Percentiles rank a stretch among this genome's conserved stretches.
Evolutionary conservation across 2,113 vertebrate genomes (phyloP).

Genomic region (Cephalopholis sonnerati): DNA sequence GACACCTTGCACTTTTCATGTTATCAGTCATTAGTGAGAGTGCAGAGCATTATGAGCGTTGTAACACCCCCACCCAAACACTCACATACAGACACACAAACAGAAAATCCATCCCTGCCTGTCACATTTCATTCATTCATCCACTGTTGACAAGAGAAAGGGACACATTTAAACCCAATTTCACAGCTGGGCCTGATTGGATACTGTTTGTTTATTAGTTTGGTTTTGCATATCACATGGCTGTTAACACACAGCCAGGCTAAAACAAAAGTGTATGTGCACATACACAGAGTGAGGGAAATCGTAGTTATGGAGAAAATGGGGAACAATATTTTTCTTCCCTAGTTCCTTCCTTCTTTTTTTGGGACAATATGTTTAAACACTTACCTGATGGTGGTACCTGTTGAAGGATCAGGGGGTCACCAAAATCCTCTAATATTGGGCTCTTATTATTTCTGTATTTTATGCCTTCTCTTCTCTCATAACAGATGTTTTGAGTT

Average conservation of each 20-base stretch:
- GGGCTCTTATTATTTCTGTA: too few relatives aligned
- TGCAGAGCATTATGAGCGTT: conserved; percentile 62
- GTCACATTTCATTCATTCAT: conserved; percentile 46
- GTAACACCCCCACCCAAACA: conserved; percentile 33
- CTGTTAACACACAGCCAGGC: background rate
- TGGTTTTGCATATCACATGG: background rate
- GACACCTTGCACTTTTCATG: conserved; percentile 68
- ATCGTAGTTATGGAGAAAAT: background rate
- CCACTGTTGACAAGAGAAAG: conserved; percentile 29
- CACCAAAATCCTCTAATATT: too few relatives aligned
- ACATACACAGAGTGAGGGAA: background rate
- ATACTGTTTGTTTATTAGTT: conserved; percentile 31
- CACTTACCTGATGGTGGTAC: too few relatives aligned
- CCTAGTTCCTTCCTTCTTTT: background rate
- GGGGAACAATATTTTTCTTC: background rate
- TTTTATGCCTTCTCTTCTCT: too few relatives aligned
- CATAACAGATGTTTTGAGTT: too few relatives aligned
- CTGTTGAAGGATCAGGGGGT: too few relatives aligned
- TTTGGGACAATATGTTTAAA: too few relatives aligned
- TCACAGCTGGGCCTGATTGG: conserved; percentile 43
- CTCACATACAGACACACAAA: background rate
- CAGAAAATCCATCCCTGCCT: conserved; percentile 24
- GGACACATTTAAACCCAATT: conserved; percentile 33
- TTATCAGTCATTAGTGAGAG: conserved; percentile 76
- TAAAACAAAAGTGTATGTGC: background rate